Evolutionary conservation across 2,888 invertebrate species (phyloP).

Genomic region (Ectobius pallidus): DNA sequence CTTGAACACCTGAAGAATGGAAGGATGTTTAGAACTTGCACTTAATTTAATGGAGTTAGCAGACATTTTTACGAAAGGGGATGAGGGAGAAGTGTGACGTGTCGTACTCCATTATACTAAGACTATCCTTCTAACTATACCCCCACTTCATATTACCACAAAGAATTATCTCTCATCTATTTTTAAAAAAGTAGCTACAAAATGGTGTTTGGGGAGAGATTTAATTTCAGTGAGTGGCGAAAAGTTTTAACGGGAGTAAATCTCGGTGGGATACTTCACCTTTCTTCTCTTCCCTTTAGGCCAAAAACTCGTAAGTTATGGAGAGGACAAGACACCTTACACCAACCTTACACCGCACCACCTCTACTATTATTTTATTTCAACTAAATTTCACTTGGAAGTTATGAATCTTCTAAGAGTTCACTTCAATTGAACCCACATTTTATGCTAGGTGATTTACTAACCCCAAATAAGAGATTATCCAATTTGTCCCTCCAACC

Average conservation of each 20-base stretch:
- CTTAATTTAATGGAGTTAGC: background rate
- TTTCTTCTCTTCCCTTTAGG: background rate
- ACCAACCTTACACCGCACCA: too few species aligned
- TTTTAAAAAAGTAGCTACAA: conserved; percentile 8
- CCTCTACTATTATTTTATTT: too few species aligned
- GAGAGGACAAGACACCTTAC: background rate
- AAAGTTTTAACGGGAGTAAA: conserved; percentile 8
- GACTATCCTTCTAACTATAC: background rate
- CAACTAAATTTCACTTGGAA: too few species aligned
- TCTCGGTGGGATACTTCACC: conserved; percentile 6
- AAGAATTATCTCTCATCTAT: conserved; percentile 9
- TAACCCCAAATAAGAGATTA: too few species aligned
- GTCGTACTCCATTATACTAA: background rate
- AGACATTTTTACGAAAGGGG: background rate
- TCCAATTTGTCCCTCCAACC: too few species aligned
- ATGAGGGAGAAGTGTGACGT: background rate
- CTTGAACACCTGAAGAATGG: too few species aligned
- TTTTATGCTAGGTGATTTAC: too few species aligned
- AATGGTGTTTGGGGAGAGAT: conserved; percentile 13
- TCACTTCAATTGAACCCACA: too few species aligned
- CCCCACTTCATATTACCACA: background rate
- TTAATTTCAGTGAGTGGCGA: conserved; percentile 19
- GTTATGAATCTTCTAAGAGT: too few species aligned
- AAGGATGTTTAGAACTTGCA: background rate
- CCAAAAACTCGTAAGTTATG: background rate